A percentile compares a stretch with the other conserved stretches of the same genome.
These are phyloP conservation scores for Pseudotriccus pelzelni DNA, from an alignment of 2,797 vertebrate species.

Conservation along the genomic window DNA sequence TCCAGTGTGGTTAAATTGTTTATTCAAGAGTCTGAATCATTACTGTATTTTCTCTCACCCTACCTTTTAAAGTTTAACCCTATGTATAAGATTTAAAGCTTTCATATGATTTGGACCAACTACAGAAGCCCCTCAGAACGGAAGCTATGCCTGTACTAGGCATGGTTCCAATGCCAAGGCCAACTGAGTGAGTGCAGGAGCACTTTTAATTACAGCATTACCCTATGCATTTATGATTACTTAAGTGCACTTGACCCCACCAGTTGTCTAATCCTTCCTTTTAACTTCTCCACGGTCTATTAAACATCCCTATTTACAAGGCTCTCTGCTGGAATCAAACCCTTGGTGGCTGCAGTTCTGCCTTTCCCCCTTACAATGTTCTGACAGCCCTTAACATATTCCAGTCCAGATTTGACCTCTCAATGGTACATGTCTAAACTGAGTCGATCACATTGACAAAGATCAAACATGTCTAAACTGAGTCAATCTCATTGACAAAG, in stretches of 20 bases:
- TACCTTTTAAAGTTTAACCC: background rate
- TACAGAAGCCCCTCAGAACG: background rate
- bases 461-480: constrained; percentile 44
- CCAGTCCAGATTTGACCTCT: background rate
- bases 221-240: constrained; percentile 30
- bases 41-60: background rate
- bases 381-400: constrained; percentile 40
- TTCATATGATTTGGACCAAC: background rate
- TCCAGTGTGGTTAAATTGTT: background rate
- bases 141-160: background rate
- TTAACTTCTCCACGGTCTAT: constrained; percentile 65
- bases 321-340: constrained; percentile 47
- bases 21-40: background rate
- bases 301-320: constrained; percentile 62
- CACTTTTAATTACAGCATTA: constrained; percentile 54
- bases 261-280: constrained; percentile 64
- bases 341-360: constrained; percentile 24
- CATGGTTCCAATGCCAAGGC: fast-evolving
- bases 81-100: background rate
- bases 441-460: constrained; percentile 21
- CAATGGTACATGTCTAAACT: background rate
- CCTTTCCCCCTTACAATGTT: background rate
- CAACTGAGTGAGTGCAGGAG: background rate
- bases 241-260: constrained; percentile 47
- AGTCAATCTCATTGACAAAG: constrained; percentile 25